A percentile compares a stretch with the other conserved stretches of the same genome.
Conservation (phyloP, 2,113 vertebrate species). For the Chamaea fasciata region DNA sequence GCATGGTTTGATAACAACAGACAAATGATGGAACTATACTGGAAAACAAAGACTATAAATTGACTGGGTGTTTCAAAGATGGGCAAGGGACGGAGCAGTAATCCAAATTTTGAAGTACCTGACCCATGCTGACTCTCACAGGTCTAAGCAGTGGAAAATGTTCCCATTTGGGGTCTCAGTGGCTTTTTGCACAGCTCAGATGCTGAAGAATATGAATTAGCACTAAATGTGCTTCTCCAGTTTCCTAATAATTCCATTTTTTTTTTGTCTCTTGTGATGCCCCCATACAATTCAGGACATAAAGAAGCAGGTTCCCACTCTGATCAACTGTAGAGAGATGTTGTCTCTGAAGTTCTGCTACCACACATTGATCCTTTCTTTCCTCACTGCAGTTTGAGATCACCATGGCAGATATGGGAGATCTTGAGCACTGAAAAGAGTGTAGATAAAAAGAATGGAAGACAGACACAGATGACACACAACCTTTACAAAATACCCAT, state of each 20-base stretch:
- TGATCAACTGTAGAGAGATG: not conserved
- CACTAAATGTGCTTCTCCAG: not conserved
- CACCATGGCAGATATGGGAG: not conserved
- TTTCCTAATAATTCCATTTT: not conserved
- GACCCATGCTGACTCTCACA: not conserved
- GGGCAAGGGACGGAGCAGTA: not conserved
- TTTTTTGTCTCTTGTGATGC: not conserved
- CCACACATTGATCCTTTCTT: not conserved
- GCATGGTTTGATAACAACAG: not conserved
- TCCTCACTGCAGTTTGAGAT: not conserved
- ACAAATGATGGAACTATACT: not conserved
- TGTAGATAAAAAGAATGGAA: not conserved
- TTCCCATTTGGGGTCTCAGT: not conserved
- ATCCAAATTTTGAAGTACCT: not conserved
- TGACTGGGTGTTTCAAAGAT: not conserved
- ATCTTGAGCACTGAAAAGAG: not conserved
- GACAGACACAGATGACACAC: not conserved
- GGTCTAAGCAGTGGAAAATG: not conserved
- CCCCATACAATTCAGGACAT: not conserved
- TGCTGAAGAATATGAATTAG: not conserved
- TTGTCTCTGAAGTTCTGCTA: not conserved
- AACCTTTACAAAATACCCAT: not conserved
- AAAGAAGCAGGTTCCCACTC: not conserved
- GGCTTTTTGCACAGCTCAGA: not conserved
- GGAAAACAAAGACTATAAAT: not conserved